Conservation (phyloP, 2,113 vertebrate genomes). For the Castor canadensis region DNA sequence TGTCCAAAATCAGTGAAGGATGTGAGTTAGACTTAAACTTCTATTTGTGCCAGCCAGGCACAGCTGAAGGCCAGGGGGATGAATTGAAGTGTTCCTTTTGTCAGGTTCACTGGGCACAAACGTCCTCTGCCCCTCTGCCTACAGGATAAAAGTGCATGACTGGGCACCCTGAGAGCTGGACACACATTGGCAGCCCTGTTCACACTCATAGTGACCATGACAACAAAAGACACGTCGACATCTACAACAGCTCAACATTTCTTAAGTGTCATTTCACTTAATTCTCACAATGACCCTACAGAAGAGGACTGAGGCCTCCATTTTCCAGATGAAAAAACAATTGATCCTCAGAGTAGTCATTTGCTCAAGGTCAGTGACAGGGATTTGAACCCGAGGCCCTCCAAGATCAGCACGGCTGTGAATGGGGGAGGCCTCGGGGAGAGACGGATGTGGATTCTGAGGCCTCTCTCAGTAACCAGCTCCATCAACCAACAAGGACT, state of each 20-base stretch:
- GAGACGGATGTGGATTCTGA: neutral
- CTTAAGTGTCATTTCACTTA: neutral
- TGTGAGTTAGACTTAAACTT: neutral
- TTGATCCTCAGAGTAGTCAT: neutral
- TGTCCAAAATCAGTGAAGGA: neutral
- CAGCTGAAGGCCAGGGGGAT: neutral
- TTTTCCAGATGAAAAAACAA: neutral
- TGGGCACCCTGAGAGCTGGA: neutral
- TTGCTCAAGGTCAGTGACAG: neutral
- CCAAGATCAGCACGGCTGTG: neutral
- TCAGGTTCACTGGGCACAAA: conserved; percentile 3
- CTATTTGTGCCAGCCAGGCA: neutral
- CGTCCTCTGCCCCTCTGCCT: neutral
- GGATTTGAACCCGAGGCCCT: neutral
- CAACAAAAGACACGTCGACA: too few relatives aligned
- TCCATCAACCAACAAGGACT: neutral
- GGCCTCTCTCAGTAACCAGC: neutral
- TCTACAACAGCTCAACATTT: fast-evolving
- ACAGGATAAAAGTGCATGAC: neutral
- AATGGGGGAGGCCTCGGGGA: neutral
- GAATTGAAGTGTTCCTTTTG: neutral
- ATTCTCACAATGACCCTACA: neutral
- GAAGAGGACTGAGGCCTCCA: neutral
- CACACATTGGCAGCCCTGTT: neutral
- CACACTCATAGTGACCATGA: neutral